phyloP scores from a whole-genome alignment of 2,888 invertebrate genomes.

The Dasysyrphus albostriatus region DNA sequence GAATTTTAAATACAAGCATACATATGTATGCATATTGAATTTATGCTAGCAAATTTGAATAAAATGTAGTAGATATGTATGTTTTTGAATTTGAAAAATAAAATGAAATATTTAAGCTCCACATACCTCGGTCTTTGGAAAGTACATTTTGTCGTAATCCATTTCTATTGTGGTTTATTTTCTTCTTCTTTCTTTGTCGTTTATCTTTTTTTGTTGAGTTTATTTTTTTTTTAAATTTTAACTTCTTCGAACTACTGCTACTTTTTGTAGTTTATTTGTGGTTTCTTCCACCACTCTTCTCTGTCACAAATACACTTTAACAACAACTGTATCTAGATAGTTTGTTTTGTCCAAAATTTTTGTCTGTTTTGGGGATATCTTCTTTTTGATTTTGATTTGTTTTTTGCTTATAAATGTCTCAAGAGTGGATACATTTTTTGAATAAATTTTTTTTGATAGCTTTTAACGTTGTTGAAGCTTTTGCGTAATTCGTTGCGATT shows the following conservation, averaged over 20 bases:
- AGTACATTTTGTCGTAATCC: conserved; percentile 74
- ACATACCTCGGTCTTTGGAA: conserved; percentile 74
- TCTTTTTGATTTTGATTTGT: conserved; percentile 36
- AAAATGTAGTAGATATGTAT: background rate
- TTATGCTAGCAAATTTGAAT: background rate
- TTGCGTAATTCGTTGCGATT: conserved; percentile 57
- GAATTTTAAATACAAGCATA: too few species aligned
- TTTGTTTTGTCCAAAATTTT: conserved; percentile 65
- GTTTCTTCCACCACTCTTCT: conserved; percentile 71
- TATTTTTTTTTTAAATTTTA: conserved; percentile 1
- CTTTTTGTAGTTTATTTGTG: conserved; percentile 20
- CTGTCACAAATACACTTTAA: conserved; percentile 62
- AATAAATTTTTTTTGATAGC: conserved; percentile 38
- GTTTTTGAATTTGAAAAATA: background rate
- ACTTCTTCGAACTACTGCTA: conserved; percentile 17
- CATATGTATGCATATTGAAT: background rate
- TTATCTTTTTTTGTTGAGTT: conserved; percentile 14
- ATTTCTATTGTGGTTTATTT: conserved; percentile 65
- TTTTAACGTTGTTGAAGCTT: conserved; percentile 61
- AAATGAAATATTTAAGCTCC: conserved; percentile 23
- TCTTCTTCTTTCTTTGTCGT: conserved; percentile 30
- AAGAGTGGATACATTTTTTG: conserved; percentile 53
- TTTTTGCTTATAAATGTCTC: conserved; percentile 43
- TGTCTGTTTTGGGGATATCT: conserved; percentile 49
- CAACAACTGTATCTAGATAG: conserved; percentile 62